Evolutionary conservation across 2,797 vertebrate genomes (phyloP).

Genomic region (Crotalus adamanteus): DNA sequence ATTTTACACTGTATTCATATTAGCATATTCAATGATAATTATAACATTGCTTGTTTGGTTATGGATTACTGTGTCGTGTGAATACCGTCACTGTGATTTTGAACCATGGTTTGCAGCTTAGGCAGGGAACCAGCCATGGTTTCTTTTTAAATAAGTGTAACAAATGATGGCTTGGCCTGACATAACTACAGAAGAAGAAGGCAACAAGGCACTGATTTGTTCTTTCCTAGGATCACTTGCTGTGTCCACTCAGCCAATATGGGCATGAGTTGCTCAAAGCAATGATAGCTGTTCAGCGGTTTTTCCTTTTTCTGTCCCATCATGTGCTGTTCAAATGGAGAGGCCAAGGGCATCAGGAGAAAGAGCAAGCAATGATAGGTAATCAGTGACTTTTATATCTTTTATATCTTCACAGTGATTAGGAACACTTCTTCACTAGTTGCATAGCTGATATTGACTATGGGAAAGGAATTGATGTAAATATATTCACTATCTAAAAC

Average conservation of each 20-base stretch:
- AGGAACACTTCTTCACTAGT: neutral
- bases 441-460: neutral
- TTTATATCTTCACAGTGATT: neutral
- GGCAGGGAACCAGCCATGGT: neutral
- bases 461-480: neutral
- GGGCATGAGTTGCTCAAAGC: neutral
- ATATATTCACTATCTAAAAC: neutral
- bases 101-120: neutral
- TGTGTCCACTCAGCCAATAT: neutral
- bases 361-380: neutral
- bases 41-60: neutral
- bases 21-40: neutral
- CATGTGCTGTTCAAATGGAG: neutral
- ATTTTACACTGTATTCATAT: neutral
- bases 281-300: neutral
- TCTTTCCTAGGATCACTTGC: neutral
- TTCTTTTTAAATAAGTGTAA: neutral
- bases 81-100: neutral
- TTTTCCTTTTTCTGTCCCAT: neutral
- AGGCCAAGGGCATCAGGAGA: no score
- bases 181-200: neutral
- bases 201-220: neutral
- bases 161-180: neutral
- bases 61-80: neutral
- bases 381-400: neutral